These are phyloP conservation scores for Coracopsis vasa DNA, from an alignment of 2,113 vertebrate species.

Conservation along the genomic window DNA sequence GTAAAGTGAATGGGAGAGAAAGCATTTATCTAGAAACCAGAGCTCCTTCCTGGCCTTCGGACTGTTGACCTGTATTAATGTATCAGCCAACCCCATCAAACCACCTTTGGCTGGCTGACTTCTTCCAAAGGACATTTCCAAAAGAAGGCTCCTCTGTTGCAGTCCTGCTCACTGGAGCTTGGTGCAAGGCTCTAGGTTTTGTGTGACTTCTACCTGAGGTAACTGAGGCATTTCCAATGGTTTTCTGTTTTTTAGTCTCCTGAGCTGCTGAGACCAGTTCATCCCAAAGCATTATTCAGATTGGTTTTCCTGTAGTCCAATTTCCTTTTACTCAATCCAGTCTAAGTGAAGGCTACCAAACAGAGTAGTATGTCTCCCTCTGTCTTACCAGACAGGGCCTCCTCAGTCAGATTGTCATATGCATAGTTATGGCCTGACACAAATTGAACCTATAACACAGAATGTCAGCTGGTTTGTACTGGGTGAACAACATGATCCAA, in stretches of 20 bases:
- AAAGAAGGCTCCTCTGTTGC: background rate
- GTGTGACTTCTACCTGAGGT: background rate
- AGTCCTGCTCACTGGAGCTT: background rate
- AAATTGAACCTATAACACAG: background rate
- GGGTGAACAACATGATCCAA: background rate
- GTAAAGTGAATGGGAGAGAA: background rate
- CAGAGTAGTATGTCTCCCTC: background rate
- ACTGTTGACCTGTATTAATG: background rate
- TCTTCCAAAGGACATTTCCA: background rate
- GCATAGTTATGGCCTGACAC: background rate
- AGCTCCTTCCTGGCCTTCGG: background rate
- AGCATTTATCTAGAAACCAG: background rate
- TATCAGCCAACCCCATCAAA: background rate
- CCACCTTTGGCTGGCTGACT: background rate
- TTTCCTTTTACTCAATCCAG: background rate
- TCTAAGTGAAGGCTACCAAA: background rate
- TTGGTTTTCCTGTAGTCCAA: background rate
- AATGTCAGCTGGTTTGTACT: background rate
- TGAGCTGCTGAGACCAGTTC: background rate
- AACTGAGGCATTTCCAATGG: background rate
- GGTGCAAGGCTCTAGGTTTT: background rate
- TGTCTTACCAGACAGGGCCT: background rate
- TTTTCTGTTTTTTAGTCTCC: background rate
- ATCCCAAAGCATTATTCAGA: background rate
- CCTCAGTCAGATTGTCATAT: background rate